These are phyloP conservation scores for Ctenopoma multispine DNA, from an alignment of 2,797 vertebrate species.

Conservation along the genomic window DNA sequence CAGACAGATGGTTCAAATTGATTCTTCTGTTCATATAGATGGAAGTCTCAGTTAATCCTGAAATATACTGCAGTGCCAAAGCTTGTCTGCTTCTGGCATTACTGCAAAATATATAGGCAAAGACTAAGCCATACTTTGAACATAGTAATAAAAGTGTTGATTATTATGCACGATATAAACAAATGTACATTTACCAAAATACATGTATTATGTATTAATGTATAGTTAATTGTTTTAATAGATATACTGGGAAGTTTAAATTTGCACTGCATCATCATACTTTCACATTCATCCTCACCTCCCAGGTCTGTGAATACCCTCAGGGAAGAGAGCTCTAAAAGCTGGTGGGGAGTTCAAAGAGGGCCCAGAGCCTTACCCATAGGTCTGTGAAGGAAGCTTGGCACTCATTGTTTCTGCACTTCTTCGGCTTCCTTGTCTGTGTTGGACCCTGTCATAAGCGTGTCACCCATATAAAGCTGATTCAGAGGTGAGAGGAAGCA, in stretches of 20 bases:
- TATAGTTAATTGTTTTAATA: not conserved
- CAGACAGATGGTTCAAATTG: constrained; percentile 72
- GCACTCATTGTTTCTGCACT: constrained; percentile 64
- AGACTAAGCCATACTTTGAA: constrained; percentile 54
- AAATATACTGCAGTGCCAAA: constrained; percentile 54
- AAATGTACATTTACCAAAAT: constrained; percentile 5
- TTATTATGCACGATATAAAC: constrained; percentile 42
- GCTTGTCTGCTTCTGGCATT: constrained; percentile 47
- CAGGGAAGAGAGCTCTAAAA: constrained; percentile 40
- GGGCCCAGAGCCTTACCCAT: constrained; percentile 40
- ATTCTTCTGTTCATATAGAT: constrained; percentile 61
- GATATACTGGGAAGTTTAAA: not conserved
- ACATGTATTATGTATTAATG: too few species aligned
- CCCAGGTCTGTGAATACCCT: constrained; percentile 32
- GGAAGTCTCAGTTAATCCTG: constrained; percentile 55
- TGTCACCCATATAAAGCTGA: constrained; percentile 59
- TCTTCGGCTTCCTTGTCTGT: constrained; percentile 63
- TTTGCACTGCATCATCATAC: constrained; percentile 19
- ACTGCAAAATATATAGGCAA: constrained; percentile 31
- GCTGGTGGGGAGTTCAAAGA: constrained; percentile 64
- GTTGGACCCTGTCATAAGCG: constrained; percentile 54
- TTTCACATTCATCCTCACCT: constrained; percentile 21
- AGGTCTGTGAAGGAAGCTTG: constrained; percentile 61
- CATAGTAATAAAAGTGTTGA: constrained; percentile 46
- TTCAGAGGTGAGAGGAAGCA: constrained; percentile 64